Evolutionary conservation across 30 jellyfish, hydroid and myxozoan genomes (phyloP).

Genomic region (Aurelia aurita complex sp. Pacific): DNA sequence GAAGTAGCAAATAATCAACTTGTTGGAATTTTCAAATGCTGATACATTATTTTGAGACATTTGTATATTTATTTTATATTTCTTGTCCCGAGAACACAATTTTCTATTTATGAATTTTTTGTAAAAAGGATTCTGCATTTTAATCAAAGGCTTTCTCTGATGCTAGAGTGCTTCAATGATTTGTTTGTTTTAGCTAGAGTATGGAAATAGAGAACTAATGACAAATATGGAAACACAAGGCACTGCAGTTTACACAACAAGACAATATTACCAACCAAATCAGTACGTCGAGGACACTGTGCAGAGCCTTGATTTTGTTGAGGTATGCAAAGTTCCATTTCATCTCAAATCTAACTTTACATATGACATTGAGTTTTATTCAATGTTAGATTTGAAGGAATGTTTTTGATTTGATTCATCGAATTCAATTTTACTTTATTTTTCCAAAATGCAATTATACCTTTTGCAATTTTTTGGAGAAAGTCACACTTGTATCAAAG

Average conservation of each 20-base stretch:
- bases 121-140: neutral
- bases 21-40: too few relatives aligned
- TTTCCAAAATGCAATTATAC: neutral
- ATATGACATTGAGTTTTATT: too few relatives aligned
- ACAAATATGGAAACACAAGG: constrained; percentile 53
- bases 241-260: constrained; percentile 10
- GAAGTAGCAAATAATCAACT: too few relatives aligned
- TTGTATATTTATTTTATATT: too few relatives aligned
- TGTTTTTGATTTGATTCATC: neutral
- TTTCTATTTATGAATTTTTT: too few relatives aligned
- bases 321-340: neutral
- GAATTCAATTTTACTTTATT: neutral
- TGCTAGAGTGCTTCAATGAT: neutral
- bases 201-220: constrained; percentile 58
- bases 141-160: neutral
- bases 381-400: too few relatives aligned
- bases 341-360: too few relatives aligned
- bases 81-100: too few relatives aligned
- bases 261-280: constrained; percentile 43
- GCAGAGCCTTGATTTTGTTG: constrained; percentile 30
- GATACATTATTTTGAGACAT: too few relatives aligned
- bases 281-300: constrained; percentile 35
- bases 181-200: constrained; percentile 27
- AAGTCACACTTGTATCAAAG: neutral
- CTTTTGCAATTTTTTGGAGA: neutral